phyloP scores from a whole-genome alignment of 2,113 vertebrate genomes.

The Oncorhynchus gorbuscha region DNA sequence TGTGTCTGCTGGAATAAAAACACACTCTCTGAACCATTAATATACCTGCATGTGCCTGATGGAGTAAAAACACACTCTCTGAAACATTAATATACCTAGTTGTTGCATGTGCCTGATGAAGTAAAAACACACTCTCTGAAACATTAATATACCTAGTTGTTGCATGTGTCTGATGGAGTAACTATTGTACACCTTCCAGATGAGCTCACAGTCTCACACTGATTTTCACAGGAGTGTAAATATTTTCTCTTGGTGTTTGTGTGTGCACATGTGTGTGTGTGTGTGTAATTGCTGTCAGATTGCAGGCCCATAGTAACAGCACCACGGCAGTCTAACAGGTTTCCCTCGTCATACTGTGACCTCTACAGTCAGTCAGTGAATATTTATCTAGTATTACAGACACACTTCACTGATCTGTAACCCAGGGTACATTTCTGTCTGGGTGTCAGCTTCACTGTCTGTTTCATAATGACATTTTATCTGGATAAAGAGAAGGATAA shows the following conservation, averaged over 20 bases:
- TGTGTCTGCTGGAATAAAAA: too few species aligned
- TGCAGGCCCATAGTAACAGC: conserved; percentile 51
- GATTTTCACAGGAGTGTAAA: conserved; percentile 58
- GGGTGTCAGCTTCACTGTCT: conserved; percentile 47
- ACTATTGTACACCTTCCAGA: conserved; percentile 29
- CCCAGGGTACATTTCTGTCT: conserved; percentile 56
- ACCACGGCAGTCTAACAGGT: conserved; percentile 42
- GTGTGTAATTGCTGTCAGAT: conserved; percentile 68
- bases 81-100: too few species aligned
- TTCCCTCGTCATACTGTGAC: conserved; percentile 52
- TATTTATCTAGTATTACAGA: conserved; percentile 9
- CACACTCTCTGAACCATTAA: too few species aligned
- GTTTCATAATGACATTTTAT: conserved; percentile 47
- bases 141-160: not conserved
- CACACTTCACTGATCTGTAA: conserved; percentile 10
- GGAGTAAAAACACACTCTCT: too few species aligned
- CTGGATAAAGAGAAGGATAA: conserved; percentile 25
- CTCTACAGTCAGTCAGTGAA: conserved; percentile 62
- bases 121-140: not conserved
- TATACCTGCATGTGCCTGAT: too few species aligned
- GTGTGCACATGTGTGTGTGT: not conserved
- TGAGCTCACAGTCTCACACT: conserved; percentile 35
- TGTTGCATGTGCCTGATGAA: too few species aligned
- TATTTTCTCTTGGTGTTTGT: conserved; percentile 44
- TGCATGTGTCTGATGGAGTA: conserved; percentile 8